These are phyloP conservation scores for Zosterops lateralis DNA, from an alignment of 2,113 vertebrate species.

Conservation along the genomic window DNA sequence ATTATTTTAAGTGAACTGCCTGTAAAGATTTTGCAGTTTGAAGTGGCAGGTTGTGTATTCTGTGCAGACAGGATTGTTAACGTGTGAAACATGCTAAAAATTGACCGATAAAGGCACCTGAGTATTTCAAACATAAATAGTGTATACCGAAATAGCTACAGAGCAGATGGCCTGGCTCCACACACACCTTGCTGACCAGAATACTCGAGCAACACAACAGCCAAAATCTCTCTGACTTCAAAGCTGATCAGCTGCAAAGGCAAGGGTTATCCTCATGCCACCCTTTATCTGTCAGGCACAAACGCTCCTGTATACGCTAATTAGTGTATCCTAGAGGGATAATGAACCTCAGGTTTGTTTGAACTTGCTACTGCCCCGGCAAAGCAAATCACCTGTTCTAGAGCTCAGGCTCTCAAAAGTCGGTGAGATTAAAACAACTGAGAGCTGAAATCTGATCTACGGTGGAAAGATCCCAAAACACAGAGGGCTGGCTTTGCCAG, in stretches of 20 bases:
- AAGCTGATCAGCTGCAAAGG: not conserved
- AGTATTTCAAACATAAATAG: conserved; percentile 19
- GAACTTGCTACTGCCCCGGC: conserved; percentile 5
- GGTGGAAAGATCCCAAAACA: not conserved
- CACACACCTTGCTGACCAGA: conserved; percentile 52
- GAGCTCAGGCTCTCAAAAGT: not conserved
- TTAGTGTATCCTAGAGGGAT: not conserved
- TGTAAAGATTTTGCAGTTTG: not conserved
- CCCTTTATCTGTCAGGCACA: not conserved
- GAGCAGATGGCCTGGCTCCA: conserved; percentile 54
- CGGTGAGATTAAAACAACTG: not conserved
- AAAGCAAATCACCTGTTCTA: conserved; percentile 15
- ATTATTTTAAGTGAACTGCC: not conserved
- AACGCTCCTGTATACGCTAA: fast-evolving
- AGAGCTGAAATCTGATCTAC: not conserved
- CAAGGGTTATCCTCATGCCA: not conserved
- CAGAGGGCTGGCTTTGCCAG: not conserved
- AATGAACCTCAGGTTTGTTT: not conserved
- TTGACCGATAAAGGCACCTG: conserved; percentile 14
- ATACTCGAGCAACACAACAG: not conserved
- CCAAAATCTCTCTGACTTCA: conserved; percentile 18
- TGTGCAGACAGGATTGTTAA: not conserved
- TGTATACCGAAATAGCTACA: not conserved
- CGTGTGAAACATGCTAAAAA: not conserved
- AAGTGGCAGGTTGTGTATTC: not conserved